Evolutionary conservation across 2,888 invertebrate genomes (phyloP).

Genomic region (Cantharis lateralis): DNA sequence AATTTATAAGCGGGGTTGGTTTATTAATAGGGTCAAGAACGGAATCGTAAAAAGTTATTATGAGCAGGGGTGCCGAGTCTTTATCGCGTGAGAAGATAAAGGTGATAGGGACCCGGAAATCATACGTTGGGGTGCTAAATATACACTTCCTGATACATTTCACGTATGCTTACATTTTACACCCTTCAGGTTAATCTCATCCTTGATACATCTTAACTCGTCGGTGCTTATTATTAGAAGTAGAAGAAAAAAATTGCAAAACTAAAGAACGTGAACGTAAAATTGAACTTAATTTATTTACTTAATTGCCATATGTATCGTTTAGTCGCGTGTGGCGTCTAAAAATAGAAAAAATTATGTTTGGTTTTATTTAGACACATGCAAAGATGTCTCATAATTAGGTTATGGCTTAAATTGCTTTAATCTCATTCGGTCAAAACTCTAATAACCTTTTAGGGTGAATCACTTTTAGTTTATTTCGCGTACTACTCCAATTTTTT

Average conservation of each 20-base stretch:
- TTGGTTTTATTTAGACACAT: conserved; percentile 18
- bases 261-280: neutral
- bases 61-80: conserved; percentile 19
- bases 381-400: conserved; percentile 10
- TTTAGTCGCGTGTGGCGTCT: conserved; percentile 29
- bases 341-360: conserved; percentile 26
- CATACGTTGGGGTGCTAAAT: conserved; percentile 46
- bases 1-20: conserved; percentile 6
- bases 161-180: conserved; percentile 10
- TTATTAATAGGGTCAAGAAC: conserved; percentile 25
- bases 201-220: neutral
- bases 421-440: neutral
- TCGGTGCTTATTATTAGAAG: neutral
- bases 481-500: neutral
- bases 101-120: conserved; percentile 40
- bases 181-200: neutral
- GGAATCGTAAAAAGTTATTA: conserved; percentile 25
- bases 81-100: conserved; percentile 42
- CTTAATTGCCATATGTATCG: conserved; percentile 18
- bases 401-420: neutral
- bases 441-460: neutral
- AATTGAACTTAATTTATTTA: conserved; percentile 7
- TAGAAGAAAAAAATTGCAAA: neutral
- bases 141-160: conserved; percentile 46
- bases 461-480: neutral